These are phyloP conservation scores for Colletes gigas DNA, from an alignment of 1,140 invertebrate species.

Conservation along the genomic window DNA sequence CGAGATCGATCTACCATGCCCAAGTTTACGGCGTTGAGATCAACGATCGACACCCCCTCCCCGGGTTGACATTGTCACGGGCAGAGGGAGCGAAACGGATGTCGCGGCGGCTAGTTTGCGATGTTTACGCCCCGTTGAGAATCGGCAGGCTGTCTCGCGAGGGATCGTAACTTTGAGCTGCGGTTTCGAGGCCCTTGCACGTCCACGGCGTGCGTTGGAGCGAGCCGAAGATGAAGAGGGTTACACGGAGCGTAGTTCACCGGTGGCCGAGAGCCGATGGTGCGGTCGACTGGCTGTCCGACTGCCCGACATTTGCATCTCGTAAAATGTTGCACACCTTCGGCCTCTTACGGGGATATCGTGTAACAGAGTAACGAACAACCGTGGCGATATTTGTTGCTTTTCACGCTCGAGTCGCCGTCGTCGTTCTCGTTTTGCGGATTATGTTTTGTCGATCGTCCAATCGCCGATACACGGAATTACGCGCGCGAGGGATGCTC, in stretches of 20 bases:
- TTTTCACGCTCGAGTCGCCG: not conserved
- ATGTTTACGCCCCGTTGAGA: constrained; percentile 25
- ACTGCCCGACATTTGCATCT: constrained; percentile 67
- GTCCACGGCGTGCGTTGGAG: not conserved
- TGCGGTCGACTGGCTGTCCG: constrained; percentile 49
- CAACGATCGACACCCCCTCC: not conserved
- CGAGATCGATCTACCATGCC: not conserved
- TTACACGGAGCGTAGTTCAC: not conserved
- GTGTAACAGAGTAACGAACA: constrained; percentile 5
- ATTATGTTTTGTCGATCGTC: not conserved
- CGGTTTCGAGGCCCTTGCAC: constrained; percentile 4
- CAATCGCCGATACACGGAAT: not conserved
- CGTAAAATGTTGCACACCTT: constrained; percentile 38
- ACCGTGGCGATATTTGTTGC: not conserved
- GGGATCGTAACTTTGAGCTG: constrained; percentile 20
- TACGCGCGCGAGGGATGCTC: not conserved
- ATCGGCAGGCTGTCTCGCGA: not conserved
- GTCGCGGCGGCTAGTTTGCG: not conserved
- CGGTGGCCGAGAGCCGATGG: constrained; percentile 22
- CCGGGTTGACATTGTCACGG: not conserved
- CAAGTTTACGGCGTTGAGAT: constrained; percentile 7
- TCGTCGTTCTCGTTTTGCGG: not conserved
- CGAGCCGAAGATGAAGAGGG: constrained; percentile 24
- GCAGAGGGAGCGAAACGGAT: not conserved
- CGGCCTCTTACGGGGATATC: constrained; percentile 17